Percentiles rank a stretch among this genome's conserved stretches.
phyloP scores from a whole-genome alignment of 1,140 invertebrate species.

The Eriocheir sinensis region DNA sequence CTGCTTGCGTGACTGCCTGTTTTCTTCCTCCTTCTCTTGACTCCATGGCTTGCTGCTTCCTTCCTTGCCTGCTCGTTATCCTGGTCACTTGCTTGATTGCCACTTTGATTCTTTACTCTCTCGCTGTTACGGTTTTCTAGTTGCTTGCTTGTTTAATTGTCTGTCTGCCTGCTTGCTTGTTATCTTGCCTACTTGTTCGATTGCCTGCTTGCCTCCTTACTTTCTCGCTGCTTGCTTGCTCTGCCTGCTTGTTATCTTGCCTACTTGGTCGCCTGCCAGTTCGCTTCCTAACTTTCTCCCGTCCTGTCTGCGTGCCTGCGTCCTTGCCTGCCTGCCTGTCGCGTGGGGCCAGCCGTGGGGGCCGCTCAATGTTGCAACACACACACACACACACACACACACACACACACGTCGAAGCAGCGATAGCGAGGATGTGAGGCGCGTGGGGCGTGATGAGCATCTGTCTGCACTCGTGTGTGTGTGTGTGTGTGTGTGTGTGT shows the following conservation, averaged over 20 bases:
- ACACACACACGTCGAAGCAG: slow-evolving; percentile 5
- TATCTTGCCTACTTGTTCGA: background rate
- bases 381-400: too few species aligned
- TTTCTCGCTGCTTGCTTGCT: background rate
- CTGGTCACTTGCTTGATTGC: too few species aligned
- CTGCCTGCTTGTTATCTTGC: background rate
- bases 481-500: background rate
- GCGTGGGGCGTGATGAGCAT: background rate
- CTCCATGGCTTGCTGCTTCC: too few species aligned
- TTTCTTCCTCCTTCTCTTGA: too few species aligned
- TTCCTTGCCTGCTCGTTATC: too few species aligned
- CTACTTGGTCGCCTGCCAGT: background rate
- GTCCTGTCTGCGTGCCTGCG: background rate
- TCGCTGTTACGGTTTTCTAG: background rate
- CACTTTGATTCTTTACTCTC: background rate
- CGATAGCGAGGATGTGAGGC: background rate
- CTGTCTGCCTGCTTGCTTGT: background rate
- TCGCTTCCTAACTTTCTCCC: background rate
- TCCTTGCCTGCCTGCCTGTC: background rate
- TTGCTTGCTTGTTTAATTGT: background rate
- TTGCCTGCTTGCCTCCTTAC: too few species aligned
- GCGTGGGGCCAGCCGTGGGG: background rate
- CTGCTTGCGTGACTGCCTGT: too few species aligned
- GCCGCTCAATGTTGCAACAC: too few species aligned
- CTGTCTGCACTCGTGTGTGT: background rate